Evolutionary conservation across 2,888 invertebrate species (phyloP).

Genomic region (Sarcophaga rosellei): DNA sequence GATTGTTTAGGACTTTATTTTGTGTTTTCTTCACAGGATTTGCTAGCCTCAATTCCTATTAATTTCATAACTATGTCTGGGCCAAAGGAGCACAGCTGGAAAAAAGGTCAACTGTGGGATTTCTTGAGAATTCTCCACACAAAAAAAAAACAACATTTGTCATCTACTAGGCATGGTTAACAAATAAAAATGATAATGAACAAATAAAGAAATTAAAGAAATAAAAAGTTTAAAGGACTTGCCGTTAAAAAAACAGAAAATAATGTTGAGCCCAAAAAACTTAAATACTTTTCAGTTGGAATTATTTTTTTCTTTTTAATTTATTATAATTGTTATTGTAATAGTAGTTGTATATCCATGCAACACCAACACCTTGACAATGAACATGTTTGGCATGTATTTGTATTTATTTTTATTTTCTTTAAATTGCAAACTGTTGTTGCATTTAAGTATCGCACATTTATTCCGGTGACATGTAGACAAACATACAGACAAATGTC

Average conservation of each 20-base stretch:
- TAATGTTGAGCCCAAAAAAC: too few species aligned
- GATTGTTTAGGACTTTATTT: constrained; percentile 69
- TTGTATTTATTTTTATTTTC: constrained; percentile 1
- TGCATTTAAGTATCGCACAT: neutral
- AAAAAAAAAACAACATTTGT: neutral
- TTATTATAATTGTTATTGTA: neutral
- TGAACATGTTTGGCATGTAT: neutral
- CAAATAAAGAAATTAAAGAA: neutral
- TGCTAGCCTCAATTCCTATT: constrained; percentile 26
- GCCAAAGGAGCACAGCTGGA: constrained; percentile 14
- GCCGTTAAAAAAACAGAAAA: neutral
- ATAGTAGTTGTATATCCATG: too few species aligned
- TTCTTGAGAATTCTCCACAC: constrained; percentile 21
- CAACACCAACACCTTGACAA: constrained; percentile 10
- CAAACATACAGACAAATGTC: constrained; percentile 28
- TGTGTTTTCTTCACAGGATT: constrained; percentile 56
- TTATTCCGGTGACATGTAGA: constrained; percentile 23
- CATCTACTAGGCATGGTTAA: too few species aligned
- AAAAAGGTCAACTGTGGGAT: constrained; percentile 23
- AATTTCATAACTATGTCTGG: constrained; percentile 42
- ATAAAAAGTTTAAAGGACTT: neutral
- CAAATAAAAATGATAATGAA: too few species aligned
- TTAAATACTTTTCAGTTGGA: neutral
- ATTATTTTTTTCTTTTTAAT: constrained; percentile 6
- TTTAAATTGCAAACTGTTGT: constrained; percentile 16